Base-by-base conservation (phyloP, 2,888 invertebrate species). In the Drosophila siamana region DNA sequence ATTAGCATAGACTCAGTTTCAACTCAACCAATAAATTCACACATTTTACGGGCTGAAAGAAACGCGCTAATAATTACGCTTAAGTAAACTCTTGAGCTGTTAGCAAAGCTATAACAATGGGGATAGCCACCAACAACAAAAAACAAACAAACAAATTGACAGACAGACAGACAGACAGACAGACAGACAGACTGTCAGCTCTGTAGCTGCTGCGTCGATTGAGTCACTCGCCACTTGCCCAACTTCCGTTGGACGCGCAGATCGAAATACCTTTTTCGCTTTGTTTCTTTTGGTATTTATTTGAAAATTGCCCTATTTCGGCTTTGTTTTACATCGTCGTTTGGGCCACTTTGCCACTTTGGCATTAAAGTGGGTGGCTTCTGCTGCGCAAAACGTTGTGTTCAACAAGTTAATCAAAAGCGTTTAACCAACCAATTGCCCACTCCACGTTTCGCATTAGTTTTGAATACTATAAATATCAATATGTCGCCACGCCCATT, bases 161-260 rank as follows among this genome's bases (percentile, higher is more conserved):
- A 15, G 11, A 50, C 9, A 4, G 24, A 38, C 4, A 24, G 13
- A 15, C 36, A 26, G 9, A 33, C n/a, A 13, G 9, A 48, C 13
- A 11, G 24, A 36, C 4, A 13, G 13, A 15, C n/a, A n/a, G n/a
- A n/a, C n/a, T n/a, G n/a, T n/a, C 36, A 26, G 9, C 15, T 30
- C 16, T 19, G 8, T 8, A 50, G 19, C 41, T 54, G 36, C 38
- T 56, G 16, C 16, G 28, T 8, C 43, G 44, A 62, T 74, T 55
- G 50, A 57, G 61, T 66, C 65, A 70, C 47, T 41, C 28, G 15
- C 50, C 41, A 43, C 28, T 82, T 82, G 69, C 57, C 65, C 71
- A 86, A 84, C 86, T 86, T 86, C 88, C 88, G 78, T 78, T 80
- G 69, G 30, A 57, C 63, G 28, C 4, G 16, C 19, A 43, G 43